Evolutionary conservation across 53 echinoderm and acorn worm species (phyloP), one percentile per base, ranked within the genome.

Genomic region (Holothuria leucospilota): DNA sequence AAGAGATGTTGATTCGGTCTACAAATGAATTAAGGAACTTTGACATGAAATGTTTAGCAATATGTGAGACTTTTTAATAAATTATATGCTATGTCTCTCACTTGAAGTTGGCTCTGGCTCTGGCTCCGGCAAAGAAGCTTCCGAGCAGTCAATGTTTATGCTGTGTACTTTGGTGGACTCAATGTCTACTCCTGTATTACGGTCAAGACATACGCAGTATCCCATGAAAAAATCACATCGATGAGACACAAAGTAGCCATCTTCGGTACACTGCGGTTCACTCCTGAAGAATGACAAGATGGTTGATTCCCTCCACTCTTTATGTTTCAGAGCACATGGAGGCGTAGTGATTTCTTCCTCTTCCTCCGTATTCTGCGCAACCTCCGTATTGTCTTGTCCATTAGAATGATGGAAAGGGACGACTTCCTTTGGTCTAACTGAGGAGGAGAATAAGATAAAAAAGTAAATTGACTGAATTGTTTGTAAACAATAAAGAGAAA

Each of bases 121-220:
- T 72, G 72, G 46, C 28, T 24, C 25, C 12, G 49, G 49, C 20
- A 27, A 26, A 75, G 51, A 13, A 29, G 59, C 62, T 5, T 60
- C 20, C 21, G 75, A 18, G 20, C 86, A 86, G 63, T 86, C 77
- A 30, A 86, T 46, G 34, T 60, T 40, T 15, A 30, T 10, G 23
- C 64, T 86, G 64, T 16, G 39, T 13, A 62, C 39, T 40, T n/a
- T 86, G 15, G 62, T 61, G 13, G 62, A 39, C 15, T 74, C 46
- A 41, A 86, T 86, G 20, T 75, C 63, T 9, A 42, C 51, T 11
- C 86, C 86, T 20, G 86, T 86, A 40, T 61, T 61, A 6, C 20
- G 59, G 46, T 86, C 86, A 51, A 86, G 42, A 39, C 86, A 86
- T 6, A 86, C 63, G 27, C 86, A 86, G 63, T 86, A 86, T 25